phyloP scores from a whole-genome alignment of 2,888 invertebrate genomes.

The Caenorhabditis becei region DNA sequence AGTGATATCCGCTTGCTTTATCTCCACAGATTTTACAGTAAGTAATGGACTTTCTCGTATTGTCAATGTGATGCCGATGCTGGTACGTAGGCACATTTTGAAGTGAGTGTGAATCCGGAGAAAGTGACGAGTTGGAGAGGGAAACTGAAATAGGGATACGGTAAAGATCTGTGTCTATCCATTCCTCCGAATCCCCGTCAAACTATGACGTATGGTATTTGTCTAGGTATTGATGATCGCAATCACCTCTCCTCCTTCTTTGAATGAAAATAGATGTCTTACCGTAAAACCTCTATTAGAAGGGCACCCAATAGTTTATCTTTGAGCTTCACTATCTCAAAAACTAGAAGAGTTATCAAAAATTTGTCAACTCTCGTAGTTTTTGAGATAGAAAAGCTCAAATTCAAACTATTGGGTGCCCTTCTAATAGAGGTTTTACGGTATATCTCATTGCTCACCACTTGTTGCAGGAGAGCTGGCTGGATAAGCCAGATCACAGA shows the following conservation, averaged over 20 bases:
- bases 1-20: constrained; percentile 95
- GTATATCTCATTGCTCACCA: too few species aligned
- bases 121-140: constrained; percentile 42
- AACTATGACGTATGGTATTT: constrained; percentile 42
- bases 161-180: not conserved
- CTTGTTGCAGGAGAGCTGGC: constrained; percentile 51
- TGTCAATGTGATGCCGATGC: constrained; percentile 18
- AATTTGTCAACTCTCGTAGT: too few species aligned
- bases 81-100: not conserved
- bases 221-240: constrained; percentile 14
- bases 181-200: not conserved
- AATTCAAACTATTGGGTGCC: not conserved
- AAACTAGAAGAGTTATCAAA: too few species aligned
- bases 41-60: constrained; percentile 16
- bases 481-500: constrained; percentile 28
- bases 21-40: constrained; percentile 92
- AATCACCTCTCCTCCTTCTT: too few species aligned
- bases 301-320: too few species aligned
- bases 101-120: constrained; percentile 38
- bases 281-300: too few species aligned
- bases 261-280: too few species aligned
- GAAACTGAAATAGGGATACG: constrained; percentile 44
- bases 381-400: too few species aligned
- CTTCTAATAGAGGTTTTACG: too few species aligned
- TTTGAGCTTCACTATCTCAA: too few species aligned